Base-by-base conservation (phyloP, 1,140 invertebrate species). In the Drosophila melanica region DNA sequence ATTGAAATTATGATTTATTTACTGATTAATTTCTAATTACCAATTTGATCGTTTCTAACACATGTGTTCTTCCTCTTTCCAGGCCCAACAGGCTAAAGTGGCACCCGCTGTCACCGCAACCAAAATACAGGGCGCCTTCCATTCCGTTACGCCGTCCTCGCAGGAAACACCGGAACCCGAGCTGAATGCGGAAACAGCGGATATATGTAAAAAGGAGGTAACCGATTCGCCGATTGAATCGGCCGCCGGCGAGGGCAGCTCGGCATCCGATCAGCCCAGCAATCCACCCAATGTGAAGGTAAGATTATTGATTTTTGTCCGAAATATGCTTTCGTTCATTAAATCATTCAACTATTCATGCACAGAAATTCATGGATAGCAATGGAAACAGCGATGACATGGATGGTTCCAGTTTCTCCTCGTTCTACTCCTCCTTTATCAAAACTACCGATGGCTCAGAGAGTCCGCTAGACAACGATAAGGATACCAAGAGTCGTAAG, bases 341-440 rank as follows among this genome's bases (percentile, higher is more conserved):
- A 3, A 23, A 23, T 23, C 20, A n/a, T n/a, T 20, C 3, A 23
- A 23, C 2, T 47, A 1, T 9, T 9, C 8, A n/a, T 2, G 12
- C 3, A 50, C 47, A 89, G 80, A 80, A 85, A 48, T 90, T 89
- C 59, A 84, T 85, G 0, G 80, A 90, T 16, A 92, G 90, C 45
- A 93, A 93, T 76, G 89, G 89, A 0, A 92, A 92, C 42, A 92
- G 90, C 45, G 90, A 92, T 14, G 90, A 92, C 50, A 92, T 92
- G 90, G 93, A 93, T 53, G 93, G 92, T 47, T 93, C 93, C 59
- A 93, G 92, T 70, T 93, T 93, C 76, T 94, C 93, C 10, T 93
- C 93, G 0, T 93, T 93, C 58, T 93, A 93, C 77, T 94, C 93
- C 0, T 94, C 93, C 14, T 93, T 94, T 59, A 90, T 93, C 9